phyloP scores from a whole-genome alignment of 2,888 invertebrate species.

The Agrilus cyanescens region DNA sequence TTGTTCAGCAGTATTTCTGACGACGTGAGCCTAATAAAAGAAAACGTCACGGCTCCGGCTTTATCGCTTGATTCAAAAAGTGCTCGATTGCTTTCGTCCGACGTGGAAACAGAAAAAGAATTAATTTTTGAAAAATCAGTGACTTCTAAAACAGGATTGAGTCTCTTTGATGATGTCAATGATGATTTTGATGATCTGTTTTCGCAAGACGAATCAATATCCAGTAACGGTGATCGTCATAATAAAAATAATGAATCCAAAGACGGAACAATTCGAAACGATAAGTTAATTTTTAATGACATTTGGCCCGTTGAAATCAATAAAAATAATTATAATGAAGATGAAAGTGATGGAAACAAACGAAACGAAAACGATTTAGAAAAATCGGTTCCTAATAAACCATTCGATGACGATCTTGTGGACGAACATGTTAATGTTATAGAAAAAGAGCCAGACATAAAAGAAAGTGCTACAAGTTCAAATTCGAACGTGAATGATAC shows the following conservation, averaged over 20 bases:
- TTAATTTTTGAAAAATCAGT: too few species aligned
- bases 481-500: not conserved
- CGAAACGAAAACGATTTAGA: not conserved
- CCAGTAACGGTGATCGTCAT: too few species aligned
- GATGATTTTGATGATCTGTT: slow-evolving; percentile 1
- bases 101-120: not conserved
- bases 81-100: slow-evolving; percentile 5
- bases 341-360: slow-evolving; percentile 1
- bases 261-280: not conserved
- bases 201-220: not conserved
- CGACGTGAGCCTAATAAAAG: too few species aligned
- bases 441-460: not conserved
- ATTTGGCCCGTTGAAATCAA: not conserved
- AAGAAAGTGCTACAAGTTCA: not conserved
- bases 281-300: slow-evolving; percentile 4
- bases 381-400: not conserved
- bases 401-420: not conserved
- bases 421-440: not conserved
- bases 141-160: not conserved
- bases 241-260: too few species aligned
- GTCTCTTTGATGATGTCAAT: slow-evolving; percentile 10
- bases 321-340: not conserved
- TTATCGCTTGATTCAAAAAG: not conserved
- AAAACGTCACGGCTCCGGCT: too few species aligned
- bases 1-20: slow-evolving; percentile 13